phyloP scores from a whole-genome alignment of 2,113 vertebrate species.

The Dicaeum eximium region DNA sequence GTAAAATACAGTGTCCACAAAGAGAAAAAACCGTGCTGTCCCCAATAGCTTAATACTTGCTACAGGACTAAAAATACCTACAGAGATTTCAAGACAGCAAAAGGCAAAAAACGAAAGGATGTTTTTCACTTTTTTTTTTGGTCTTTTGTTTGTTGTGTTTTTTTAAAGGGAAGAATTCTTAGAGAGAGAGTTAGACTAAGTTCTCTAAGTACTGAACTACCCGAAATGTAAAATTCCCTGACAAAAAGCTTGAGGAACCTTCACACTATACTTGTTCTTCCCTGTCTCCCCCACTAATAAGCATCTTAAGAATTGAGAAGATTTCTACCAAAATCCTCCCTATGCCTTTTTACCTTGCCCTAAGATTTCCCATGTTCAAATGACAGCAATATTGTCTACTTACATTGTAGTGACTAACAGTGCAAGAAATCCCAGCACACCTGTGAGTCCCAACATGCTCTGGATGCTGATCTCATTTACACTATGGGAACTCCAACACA shows the following conservation, averaged over 20 bases:
- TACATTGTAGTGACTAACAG: accelerated
- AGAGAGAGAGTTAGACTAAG: neutral
- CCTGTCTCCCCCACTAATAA: neutral
- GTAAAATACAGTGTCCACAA: accelerated
- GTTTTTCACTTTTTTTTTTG: neutral
- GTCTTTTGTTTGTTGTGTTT: too few species aligned
- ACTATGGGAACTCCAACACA: accelerated
- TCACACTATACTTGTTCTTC: neutral
- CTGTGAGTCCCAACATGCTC: neutral
- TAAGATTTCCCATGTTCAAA: neutral
- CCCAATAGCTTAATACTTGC: neutral
- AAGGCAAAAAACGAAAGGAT: neutral
- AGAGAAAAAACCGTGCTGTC: neutral
- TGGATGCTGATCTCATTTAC: neutral
- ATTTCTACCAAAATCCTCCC: neutral
- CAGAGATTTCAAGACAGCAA: neutral
- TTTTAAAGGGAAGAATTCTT: neutral
- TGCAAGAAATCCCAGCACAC: neutral
- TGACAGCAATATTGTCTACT: neutral
- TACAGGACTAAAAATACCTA: neutral
- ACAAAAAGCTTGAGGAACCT: neutral
- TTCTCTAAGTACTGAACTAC: neutral
- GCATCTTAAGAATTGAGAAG: neutral
- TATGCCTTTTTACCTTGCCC: neutral
- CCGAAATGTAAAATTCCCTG: neutral